phyloP scores from a whole-genome alignment of 2,113 vertebrate genomes.

The Labrus mixtus region DNA sequence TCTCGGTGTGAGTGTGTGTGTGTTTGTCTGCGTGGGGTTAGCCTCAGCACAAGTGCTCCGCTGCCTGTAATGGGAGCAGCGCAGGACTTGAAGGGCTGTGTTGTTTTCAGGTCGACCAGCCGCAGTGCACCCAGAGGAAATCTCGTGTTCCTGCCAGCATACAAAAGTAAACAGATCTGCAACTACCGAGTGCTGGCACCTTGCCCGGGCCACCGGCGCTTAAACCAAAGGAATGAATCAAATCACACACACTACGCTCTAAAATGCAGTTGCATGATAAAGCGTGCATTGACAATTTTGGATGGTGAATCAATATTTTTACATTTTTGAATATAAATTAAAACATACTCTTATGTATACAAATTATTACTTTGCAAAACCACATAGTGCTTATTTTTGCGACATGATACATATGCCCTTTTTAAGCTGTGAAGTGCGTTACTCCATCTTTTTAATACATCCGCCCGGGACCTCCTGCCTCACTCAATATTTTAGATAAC shows the following conservation, averaged over 20 bases:
- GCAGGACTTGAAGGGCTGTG: conserved; percentile 47
- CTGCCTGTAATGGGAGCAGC: conserved; percentile 40
- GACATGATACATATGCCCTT: conserved; percentile 24
- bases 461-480: conserved; percentile 28
- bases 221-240: conserved; percentile 60
- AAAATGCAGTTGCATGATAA: neutral
- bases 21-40: conserved; percentile 42
- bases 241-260: conserved; percentile 22
- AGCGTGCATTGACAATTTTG: neutral
- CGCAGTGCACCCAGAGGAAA: conserved; percentile 77
- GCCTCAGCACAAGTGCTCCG: conserved; percentile 26
- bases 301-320: neutral
- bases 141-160: conserved; percentile 80
- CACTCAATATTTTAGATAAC: conserved; percentile 65
- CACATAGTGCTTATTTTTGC: neutral
- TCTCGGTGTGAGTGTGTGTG: conserved; percentile 15
- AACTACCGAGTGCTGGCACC: conserved; percentile 69
- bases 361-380: conserved; percentile 9
- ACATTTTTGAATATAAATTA: conserved; percentile 5
- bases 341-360: conserved; percentile 1
- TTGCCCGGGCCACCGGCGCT: conserved; percentile 61
- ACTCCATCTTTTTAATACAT: conserved; percentile 25
- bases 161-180: conserved; percentile 78
- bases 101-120: conserved; percentile 68
- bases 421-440: conserved; percentile 40